Evolutionary conservation across 2,797 vertebrate genomes (phyloP), one percentile per base, ranked within the genome.

Genomic region (Pyrrhura leucotis): DNA sequence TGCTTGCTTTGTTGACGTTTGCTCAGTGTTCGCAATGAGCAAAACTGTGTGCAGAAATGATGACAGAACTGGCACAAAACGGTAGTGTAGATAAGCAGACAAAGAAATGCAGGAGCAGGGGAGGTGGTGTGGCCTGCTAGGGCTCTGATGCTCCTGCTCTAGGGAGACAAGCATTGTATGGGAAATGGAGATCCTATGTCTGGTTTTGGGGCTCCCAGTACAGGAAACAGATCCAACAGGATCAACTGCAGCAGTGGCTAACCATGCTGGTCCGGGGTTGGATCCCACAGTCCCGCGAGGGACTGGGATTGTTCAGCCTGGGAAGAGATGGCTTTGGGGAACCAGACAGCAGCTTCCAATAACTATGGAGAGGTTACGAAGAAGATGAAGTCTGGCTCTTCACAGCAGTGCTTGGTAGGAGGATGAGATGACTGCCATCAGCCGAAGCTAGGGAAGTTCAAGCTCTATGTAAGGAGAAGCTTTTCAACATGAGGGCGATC

Each of bases 201-300:
- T 2, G 1, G 29, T 63, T 45, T 40, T 35, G 21, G 10, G 25
- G 47, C 25, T 67, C 8, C 35, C 35, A 50, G 3, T 14, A 31
- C 16, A 37, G 35, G 7, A 39, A 68, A 44, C n/a, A 25, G 54
- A 58, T 35, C n/a, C 14, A 58, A 35, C 54, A 35, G 22, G 14
- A 48, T 29, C 13, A 72, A 22, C 67, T 39, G 42, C 35, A 42
- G 35, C 20, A 29, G 39, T 14, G 19, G 26, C 31, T 58, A 47
- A 0, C 15, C 31, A 10, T 0, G 2, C 10, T 42, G 13, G 5
- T 8, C 28, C 2, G 3, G 16, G 33, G 28, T 10, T 26, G 23
- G 42, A 48, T 37, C 28, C 28, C 53, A 39, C 35, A 56, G 6
- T 19, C 31, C n/a, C 10, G 12, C 0, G 0, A 73, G 47, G 18